These are phyloP conservation scores for Dimorphilus gyrociliatus DNA, from an alignment of 2,888 invertebrate species.

Conservation along the genomic window DNA sequence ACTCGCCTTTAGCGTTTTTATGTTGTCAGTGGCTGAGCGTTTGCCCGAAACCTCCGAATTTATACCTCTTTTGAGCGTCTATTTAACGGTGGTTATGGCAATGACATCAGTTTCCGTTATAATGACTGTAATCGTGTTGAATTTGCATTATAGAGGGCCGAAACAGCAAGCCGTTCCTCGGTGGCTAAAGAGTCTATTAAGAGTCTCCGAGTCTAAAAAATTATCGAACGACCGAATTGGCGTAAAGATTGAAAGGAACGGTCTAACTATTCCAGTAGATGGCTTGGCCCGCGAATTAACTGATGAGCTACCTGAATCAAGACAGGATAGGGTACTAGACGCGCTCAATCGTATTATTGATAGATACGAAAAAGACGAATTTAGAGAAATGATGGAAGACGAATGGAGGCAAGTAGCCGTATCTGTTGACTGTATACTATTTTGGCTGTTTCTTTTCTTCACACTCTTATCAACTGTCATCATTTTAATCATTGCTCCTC, in stretches of 20 bases:
- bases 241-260: no score
- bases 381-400: slow-evolving; percentile 38
- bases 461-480: slow-evolving; percentile 41
- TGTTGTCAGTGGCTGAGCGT: slow-evolving; percentile 45
- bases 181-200: no score
- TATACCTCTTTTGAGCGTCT: slow-evolving; percentile 44
- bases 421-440: slow-evolving; percentile 42
- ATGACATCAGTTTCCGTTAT: slow-evolving; percentile 45
- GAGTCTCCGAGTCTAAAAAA: no score
- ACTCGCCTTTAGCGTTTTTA: slow-evolving; percentile 45
- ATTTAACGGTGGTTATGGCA: slow-evolving; percentile 45
- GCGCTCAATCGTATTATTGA: slow-evolving; percentile 39
- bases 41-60: slow-evolving; percentile 46
- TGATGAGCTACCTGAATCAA: no score
- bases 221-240: no score
- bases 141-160: slow-evolving; percentile 45
- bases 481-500: slow-evolving; percentile 41
- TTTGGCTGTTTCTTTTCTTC: slow-evolving; percentile 43
- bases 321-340: slow-evolving; percentile 36
- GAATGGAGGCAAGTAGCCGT: slow-evolving; percentile 44
- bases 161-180: slow-evolving; percentile 8
- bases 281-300: no score
- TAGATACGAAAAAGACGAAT: slow-evolving; percentile 38
- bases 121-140: slow-evolving; percentile 44
- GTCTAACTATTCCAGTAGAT: no score